A percentile compares a stretch with the other conserved stretches of the same genome.
These are phyloP conservation scores for Hermaeophaga mercurialis DNA, from an alignment of 2,888 invertebrate genomes.

Conservation along the genomic window DNA sequence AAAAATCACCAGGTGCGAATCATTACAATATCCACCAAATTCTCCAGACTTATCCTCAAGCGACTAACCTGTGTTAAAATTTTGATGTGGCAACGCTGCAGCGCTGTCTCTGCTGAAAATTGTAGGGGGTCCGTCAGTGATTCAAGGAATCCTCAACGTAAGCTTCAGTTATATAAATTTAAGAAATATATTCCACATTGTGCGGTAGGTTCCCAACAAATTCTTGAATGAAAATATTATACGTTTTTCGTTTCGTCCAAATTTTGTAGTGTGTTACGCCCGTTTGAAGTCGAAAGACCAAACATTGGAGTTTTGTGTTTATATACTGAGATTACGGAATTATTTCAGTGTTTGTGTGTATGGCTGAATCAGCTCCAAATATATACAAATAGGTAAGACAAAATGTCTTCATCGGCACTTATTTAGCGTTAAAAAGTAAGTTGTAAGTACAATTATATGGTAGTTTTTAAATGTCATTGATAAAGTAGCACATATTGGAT, in stretches of 20 bases:
- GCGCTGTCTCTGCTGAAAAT: neutral
- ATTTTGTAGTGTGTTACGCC: neutral
- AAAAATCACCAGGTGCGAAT: too few species aligned
- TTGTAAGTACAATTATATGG: too few species aligned
- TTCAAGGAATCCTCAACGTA: neutral
- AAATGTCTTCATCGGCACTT: too few species aligned
- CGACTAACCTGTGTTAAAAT: too few species aligned
- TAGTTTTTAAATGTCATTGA: too few species aligned
- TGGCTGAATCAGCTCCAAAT: neutral
- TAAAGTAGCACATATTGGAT: too few species aligned
- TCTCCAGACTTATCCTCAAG: too few species aligned
- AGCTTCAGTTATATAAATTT: neutral
- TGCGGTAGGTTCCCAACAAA: neutral
- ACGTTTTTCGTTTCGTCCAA: neutral
- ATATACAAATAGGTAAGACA: neutral
- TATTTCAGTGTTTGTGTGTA: neutral
- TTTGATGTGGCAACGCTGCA: constrained; percentile 3
- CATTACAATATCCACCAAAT: too few species aligned
- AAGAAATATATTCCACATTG: neutral
- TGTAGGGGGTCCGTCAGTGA: neutral
- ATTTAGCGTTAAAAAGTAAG: too few species aligned
- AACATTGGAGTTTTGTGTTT: neutral
- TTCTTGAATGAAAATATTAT: constrained; percentile 16
- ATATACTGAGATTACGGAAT: neutral
- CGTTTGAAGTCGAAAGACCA: neutral